phyloP scores from a whole-genome alignment of 2,888 invertebrate species.

The Pachycephus smyrnensis region DNA sequence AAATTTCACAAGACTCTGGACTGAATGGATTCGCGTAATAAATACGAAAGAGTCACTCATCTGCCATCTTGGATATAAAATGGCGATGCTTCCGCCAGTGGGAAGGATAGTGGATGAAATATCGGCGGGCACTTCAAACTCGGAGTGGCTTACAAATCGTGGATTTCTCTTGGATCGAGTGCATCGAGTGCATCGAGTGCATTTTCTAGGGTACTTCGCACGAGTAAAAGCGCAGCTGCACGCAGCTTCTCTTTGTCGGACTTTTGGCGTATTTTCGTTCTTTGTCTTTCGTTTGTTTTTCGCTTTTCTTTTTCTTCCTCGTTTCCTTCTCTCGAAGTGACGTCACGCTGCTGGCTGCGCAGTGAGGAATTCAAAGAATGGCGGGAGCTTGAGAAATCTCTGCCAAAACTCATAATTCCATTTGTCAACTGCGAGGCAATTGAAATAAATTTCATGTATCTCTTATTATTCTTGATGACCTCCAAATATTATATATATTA shows the following conservation, averaged over 20 bases:
- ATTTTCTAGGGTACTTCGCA: not conserved
- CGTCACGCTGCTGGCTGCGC: no score
- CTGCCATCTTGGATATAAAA: not conserved
- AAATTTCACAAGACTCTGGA: not conserved
- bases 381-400: not conserved
- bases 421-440: no score
- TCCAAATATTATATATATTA: no score
- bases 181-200: not conserved
- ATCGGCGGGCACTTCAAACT: slow-evolving; percentile 48
- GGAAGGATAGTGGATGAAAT: slow-evolving; percentile 35
- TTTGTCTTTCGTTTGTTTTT: no score
- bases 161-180: slow-evolving; percentile 32
- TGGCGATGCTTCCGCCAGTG: not conserved
- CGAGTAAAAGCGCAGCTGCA: not conserved
- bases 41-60: not conserved
- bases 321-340: no score
- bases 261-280: no score
- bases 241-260: not conserved
- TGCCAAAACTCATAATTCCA: no score
- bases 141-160: slow-evolving; percentile 51
- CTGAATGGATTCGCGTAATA: not conserved
- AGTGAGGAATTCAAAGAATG: not conserved
- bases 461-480: no score
- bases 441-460: no score
- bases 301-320: no score